These are phyloP conservation scores for Amia ocellicauda DNA, from an alignment of 2,113 vertebrate species.

Conservation along the genomic window DNA sequence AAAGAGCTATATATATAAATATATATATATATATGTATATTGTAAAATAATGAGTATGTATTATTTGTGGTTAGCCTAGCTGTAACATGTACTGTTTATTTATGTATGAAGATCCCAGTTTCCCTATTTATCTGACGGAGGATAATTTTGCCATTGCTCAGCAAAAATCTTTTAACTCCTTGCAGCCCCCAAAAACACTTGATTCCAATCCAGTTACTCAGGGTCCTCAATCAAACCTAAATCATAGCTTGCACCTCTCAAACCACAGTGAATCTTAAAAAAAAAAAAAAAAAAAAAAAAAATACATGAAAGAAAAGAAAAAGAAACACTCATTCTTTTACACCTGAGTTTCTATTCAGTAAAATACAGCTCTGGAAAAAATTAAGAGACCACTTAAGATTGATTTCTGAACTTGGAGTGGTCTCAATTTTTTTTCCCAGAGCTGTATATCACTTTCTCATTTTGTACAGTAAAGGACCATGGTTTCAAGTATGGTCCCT, in stretches of 20 bases:
- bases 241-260: slow-evolving; percentile 57
- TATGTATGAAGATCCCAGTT: slow-evolving; percentile 51
- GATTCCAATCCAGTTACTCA: slow-evolving; percentile 57
- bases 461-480: no score
- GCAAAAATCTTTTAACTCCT: slow-evolving; percentile 40
- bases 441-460: no score
- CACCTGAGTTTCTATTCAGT: no score
- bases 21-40: slow-evolving; percentile 71
- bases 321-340: slow-evolving; percentile 1
- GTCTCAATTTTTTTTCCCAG: no score
- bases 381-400: no score
- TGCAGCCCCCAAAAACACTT: slow-evolving; percentile 47
- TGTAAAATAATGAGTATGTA: slow-evolving; percentile 55
- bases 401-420: no score
- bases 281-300: no score
- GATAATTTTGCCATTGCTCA: slow-evolving; percentile 37
- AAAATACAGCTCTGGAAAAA: no score
- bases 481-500: no score
- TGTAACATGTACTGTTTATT: slow-evolving; percentile 53
- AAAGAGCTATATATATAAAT: slow-evolving; percentile 29
- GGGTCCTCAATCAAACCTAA: slow-evolving; percentile 50
- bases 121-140: slow-evolving; percentile 38
- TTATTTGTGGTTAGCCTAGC: slow-evolving; percentile 56
- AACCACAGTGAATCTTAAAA: slow-evolving; percentile 21
- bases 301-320: no score